Conservation (phyloP, 2,888 invertebrate genomes). For the Hyalella azteca region DNA sequence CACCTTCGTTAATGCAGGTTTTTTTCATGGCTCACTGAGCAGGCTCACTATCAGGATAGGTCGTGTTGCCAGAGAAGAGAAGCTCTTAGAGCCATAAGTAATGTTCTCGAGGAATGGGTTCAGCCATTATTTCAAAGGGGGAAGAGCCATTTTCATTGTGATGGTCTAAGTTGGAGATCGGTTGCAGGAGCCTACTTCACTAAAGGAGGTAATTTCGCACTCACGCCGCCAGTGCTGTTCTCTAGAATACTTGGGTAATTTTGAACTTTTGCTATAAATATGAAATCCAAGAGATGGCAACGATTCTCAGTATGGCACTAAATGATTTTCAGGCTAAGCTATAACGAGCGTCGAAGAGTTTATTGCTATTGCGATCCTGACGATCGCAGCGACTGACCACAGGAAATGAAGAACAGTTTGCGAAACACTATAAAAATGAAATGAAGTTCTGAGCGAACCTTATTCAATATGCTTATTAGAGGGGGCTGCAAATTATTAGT, state of each 20-base stretch:
- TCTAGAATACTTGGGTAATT: conserved; percentile 32
- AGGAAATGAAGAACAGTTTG: conserved; percentile 29
- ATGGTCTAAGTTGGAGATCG: conserved; percentile 38
- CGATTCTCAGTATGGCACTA: conserved; percentile 37
- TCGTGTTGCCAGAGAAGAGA: conserved; percentile 27
- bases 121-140: conserved; percentile 31
- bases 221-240: conserved; percentile 35
- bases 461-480: too few relatives aligned
- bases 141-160: conserved; percentile 33
- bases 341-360: conserved; percentile 29
- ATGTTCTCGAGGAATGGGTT: conserved; percentile 33
- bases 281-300: conserved; percentile 35
- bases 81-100: conserved; percentile 27
- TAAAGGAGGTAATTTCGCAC: conserved; percentile 32
- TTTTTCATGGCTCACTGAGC: background rate
- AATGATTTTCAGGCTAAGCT: conserved; percentile 35
- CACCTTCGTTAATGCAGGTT: background rate
- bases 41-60: background rate
- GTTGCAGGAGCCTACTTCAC: conserved; percentile 33
- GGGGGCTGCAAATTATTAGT: too few relatives aligned
- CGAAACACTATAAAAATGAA: background rate
- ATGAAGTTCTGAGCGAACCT: background rate
- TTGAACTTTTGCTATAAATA: conserved; percentile 30
- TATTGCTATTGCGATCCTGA: conserved; percentile 32
- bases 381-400: conserved; percentile 12